These are phyloP conservation scores for Nyctalus aviator DNA, from an alignment of 2,797 vertebrate species.

Conservation along the genomic window DNA sequence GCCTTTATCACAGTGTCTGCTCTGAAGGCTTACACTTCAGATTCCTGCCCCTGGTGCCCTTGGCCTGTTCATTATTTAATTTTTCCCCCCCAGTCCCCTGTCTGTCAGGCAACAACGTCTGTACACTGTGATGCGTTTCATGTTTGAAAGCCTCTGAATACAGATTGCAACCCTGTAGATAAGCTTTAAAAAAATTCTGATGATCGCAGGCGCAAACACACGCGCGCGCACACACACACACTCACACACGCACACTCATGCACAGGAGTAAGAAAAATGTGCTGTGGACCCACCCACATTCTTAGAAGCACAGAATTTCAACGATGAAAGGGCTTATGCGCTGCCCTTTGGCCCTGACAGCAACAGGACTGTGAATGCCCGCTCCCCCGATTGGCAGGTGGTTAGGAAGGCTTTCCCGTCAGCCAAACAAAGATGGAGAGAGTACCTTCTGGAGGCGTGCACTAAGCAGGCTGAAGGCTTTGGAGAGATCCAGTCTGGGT, in stretches of 20 bases:
- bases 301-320: conserved; percentile 30
- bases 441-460: neutral
- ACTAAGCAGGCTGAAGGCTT: neutral
- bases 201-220: neutral
- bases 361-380: neutral
- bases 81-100: neutral
- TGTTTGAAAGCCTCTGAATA: conserved; percentile 47
- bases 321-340: neutral
- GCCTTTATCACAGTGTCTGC: neutral
- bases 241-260: neutral
- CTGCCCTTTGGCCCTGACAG: neutral
- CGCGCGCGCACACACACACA: neutral
- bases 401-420: neutral
- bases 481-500: neutral
- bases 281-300: neutral
- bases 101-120: neutral
- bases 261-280: neutral
- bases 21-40: neutral
- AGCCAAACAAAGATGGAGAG: neutral
- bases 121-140: conserved; percentile 51
- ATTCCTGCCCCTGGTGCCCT: neutral
- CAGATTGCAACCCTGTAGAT: conserved; percentile 43
- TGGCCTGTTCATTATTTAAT: conserved; percentile 29
- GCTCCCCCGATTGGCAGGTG: neutral
- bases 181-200: conserved; percentile 20